phyloP scores from a whole-genome alignment of 2,113 vertebrate species.

The Varanus salvator region DNA sequence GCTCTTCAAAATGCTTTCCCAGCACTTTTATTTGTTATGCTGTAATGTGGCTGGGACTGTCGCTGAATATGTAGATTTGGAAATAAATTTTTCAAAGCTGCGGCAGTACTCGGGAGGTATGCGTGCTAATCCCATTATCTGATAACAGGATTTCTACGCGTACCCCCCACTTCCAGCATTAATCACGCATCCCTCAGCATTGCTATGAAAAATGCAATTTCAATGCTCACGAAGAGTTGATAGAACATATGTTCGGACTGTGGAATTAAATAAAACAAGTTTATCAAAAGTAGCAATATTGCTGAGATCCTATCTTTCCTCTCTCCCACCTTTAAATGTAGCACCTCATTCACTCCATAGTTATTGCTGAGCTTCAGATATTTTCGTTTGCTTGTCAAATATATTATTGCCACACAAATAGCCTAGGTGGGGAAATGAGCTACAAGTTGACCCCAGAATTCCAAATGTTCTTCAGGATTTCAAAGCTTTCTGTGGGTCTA shows the following conservation, averaged over 20 bases:
- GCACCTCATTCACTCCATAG: background rate
- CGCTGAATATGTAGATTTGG: conserved; percentile 69
- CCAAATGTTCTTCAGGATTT: accelerated
- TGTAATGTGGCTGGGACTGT: conserved; percentile 54
- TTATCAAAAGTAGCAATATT: conserved; percentile 36
- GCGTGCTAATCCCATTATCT: conserved; percentile 76
- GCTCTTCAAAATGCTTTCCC: conserved; percentile 55
- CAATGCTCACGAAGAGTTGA: conserved; percentile 59
- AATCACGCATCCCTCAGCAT: conserved; percentile 49
- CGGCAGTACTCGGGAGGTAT: conserved; percentile 43
- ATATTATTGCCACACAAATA: background rate
- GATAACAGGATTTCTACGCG: conserved; percentile 75
- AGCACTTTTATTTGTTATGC: conserved; percentile 70
- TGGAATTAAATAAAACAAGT: conserved; percentile 69
- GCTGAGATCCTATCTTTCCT: conserved; percentile 48
- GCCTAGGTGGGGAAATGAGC: accelerated
- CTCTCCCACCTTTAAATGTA: conserved; percentile 43
- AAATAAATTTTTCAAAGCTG: conserved; percentile 68
- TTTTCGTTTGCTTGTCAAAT: conserved; percentile 6
- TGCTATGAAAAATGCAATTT: conserved; percentile 73
- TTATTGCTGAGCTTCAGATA: background rate
- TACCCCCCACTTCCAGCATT: conserved; percentile 63
- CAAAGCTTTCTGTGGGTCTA: background rate
- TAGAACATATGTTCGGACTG: conserved; percentile 47
- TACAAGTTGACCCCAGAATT: background rate